Evolutionary conservation across 2,797 vertebrate genomes (phyloP), one percentile per base, ranked within the genome.

Genomic region (Rhadinocentrus ornatus): DNA sequence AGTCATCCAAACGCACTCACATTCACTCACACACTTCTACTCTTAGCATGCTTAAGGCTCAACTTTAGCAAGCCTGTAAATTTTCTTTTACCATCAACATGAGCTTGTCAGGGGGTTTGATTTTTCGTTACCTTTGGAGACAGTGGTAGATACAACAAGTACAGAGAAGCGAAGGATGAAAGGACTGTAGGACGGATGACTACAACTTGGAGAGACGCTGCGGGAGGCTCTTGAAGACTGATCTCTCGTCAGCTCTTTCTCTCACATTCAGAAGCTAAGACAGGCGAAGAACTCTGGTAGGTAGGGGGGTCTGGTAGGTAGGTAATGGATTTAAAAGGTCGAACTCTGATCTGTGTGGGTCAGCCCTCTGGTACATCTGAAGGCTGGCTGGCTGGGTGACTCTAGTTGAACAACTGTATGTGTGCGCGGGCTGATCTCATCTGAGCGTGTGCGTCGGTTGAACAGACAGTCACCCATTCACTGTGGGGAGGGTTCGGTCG

Each of bases 71-170:
- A 73, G 67, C 82, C 84, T 86, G 83, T 76, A 80, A 62, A 84
- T 83, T 22, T 89, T 87, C 79, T 93, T 86, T 92, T 78, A 93
- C 88, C 90, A 91, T 90, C 76, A 90, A 92, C 83, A 94, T 89
- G 81, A 91, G 80, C 83, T 92, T 90, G 80, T 88, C 89, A 89
- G 86, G 88, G 84, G 87, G 83, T 69, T 93, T 84, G 88, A 78
- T 89, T 92, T 92, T 93, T 92, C 80, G 92, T 95, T 95, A 94
- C 94, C 93, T 94, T 95, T 94, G 93, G 78, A 93, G 93, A 93
- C 90, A 94, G 91, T 92, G 91, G 93, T 91, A 93, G 94, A 95
- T 93, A 94, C 93, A 95, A 95, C 94, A 94, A 93, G 93, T 92
- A 95, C 93, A 94, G 91, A 94, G 94, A 93, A 93, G 93, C 92